These are phyloP conservation scores for Venturia canescens DNA, from an alignment of 1,140 invertebrate species.

Conservation along the genomic window DNA sequence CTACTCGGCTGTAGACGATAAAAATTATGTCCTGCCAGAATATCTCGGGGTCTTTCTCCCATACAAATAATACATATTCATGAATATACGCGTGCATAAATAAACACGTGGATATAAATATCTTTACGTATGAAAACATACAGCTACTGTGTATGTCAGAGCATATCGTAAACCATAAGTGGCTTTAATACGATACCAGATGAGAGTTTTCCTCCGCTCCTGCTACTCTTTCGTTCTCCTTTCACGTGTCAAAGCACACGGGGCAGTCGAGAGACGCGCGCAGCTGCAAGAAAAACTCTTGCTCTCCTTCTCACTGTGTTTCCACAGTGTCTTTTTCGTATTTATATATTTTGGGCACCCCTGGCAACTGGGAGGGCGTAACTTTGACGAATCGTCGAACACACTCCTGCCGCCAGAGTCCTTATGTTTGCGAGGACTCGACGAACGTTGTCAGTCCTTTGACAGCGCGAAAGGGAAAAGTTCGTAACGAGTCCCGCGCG, in stretches of 20 bases:
- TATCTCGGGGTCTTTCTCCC: conserved; percentile 31
- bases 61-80: not conserved
- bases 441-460: not conserved
- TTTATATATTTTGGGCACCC: not conserved
- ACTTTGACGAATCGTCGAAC: not conserved
- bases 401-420: not conserved
- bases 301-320: conserved; percentile 15
- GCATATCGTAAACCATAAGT: not conserved
- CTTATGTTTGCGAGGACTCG: not conserved
- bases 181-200: not conserved
- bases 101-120: not conserved
- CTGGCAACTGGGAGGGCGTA: not conserved
- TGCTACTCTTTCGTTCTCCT: conserved; percentile 12
- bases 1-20: conserved; percentile 50
- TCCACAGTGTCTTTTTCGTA: not conserved
- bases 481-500: conserved; percentile 44
- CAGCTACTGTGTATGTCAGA: not conserved
- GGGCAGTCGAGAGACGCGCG: conserved; percentile 43
- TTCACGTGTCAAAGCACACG: conserved; percentile 23
- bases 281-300: conserved; percentile 53
- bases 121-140: not conserved
- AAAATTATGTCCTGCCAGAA: conserved; percentile 58
- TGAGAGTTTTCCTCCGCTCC: conserved; percentile 17
- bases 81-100: not conserved
- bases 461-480: not conserved